Percentiles rank a stretch among this genome's conserved stretches.
phyloP scores from a whole-genome alignment of 2,888 invertebrate species.

The Microplitis deprimator region DNA sequence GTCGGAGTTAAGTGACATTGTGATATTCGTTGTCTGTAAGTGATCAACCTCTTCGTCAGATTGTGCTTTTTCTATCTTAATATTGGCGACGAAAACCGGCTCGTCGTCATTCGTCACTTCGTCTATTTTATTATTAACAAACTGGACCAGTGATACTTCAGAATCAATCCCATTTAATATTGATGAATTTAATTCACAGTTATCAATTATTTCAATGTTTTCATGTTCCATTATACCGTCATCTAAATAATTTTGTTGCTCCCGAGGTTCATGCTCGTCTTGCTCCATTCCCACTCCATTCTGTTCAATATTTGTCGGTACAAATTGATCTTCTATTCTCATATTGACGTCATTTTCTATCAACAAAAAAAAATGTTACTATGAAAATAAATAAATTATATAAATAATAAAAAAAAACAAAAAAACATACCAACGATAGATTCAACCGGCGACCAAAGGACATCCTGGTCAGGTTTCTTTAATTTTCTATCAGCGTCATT shows the following conservation, averaged over 20 bases:
- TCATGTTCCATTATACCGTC: background rate
- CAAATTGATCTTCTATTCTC: background rate
- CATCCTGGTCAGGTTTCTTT: background rate
- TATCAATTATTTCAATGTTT: background rate
- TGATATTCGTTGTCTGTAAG: background rate
- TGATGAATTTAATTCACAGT: background rate
- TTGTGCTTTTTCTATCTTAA: background rate
- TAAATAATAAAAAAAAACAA: background rate
- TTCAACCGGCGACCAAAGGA: conserved; percentile 55
- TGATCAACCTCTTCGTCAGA: background rate
- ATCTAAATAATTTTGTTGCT: background rate
- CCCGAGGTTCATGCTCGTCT: background rate
- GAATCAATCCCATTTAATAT: background rate
- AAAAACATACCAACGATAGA: conserved; percentile 54
- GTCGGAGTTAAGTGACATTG: background rate
- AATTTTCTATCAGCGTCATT: conserved; percentile 16
- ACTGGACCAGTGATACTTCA: background rate
- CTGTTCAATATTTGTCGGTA: background rate
- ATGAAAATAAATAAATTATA: too few relatives aligned
- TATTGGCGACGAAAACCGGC: background rate
- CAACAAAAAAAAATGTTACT: background rate
- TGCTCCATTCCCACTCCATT: background rate
- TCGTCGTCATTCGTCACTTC: background rate
- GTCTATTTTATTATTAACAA: background rate
- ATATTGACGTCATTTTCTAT: background rate